These are phyloP conservation scores for Anthopleura sola DNA, from an alignment of 64 coral and sea anemone species.

Conservation along the genomic window DNA sequence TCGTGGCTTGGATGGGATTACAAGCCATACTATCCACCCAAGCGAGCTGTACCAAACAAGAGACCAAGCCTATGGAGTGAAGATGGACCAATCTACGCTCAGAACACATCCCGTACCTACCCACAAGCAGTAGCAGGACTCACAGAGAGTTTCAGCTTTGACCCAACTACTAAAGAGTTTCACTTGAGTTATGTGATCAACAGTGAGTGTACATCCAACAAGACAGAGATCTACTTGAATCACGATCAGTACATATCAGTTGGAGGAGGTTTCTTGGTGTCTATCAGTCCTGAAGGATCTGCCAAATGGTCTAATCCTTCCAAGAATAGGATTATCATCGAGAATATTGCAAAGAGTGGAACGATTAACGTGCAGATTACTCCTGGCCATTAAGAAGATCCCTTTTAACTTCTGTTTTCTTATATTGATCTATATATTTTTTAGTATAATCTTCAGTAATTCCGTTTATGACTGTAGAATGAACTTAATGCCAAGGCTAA, in stretches of 20 bases:
- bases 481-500: too few relatives aligned
- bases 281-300: slow-evolving; percentile 24
- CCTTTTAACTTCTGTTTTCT: background rate
- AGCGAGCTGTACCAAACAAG: background rate
- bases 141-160: slow-evolving; percentile 57
- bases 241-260: slow-evolving; percentile 51
- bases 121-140: slow-evolving; percentile 78
- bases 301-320: slow-evolving; percentile 28
- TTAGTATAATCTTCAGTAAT: background rate
- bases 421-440: background rate
- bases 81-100: slow-evolving; percentile 56
- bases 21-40: slow-evolving; percentile 45
- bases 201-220: slow-evolving; percentile 50
- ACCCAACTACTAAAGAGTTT: slow-evolving; percentile 61
- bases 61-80: slow-evolving; percentile 58
- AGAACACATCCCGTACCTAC: slow-evolving; percentile 57
- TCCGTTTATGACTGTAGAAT: background rate
- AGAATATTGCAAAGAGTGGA: background rate
- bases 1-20: slow-evolving; percentile 96
- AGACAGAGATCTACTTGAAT: slow-evolving; percentile 73
- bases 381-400: background rate
- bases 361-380: background rate
- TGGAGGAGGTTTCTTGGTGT: slow-evolving; percentile 38
- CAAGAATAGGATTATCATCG: slow-evolving; percentile 28
- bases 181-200: slow-evolving; percentile 42